These are phyloP conservation scores for Nesidiocoris tenuis DNA, from an alignment of 2,888 invertebrate species.

Conservation along the genomic window DNA sequence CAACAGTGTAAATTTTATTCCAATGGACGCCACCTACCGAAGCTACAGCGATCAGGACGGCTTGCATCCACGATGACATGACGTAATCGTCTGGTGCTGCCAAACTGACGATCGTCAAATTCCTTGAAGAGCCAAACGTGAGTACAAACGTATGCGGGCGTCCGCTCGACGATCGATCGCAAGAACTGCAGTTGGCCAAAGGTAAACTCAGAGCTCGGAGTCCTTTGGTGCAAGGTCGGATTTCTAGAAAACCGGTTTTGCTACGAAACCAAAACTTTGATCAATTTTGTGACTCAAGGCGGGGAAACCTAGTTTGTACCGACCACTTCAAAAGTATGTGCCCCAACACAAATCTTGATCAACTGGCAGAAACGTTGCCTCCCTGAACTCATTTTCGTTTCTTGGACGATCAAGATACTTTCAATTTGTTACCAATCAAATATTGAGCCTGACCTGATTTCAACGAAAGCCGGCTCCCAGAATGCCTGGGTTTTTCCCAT, in stretches of 20 bases:
- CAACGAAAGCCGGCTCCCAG: slow-evolving; percentile 41
- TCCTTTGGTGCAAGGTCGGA: slow-evolving; percentile 29
- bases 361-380: too few species aligned
- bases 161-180: slow-evolving; percentile 24
- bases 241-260: slow-evolving; percentile 18
- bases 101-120: slow-evolving; percentile 25
- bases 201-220: slow-evolving; percentile 33
- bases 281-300: too few species aligned
- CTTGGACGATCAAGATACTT: too few species aligned
- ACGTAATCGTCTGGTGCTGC: slow-evolving; percentile 43
- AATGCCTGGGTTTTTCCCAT: slow-evolving; percentile 22
- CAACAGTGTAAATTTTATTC: too few species aligned
- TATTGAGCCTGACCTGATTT: slow-evolving; percentile 41
- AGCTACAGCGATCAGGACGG: slow-evolving; percentile 39
- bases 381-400: too few species aligned
- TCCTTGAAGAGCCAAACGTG: slow-evolving; percentile 18
- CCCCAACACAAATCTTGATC: too few species aligned
- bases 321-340: too few species aligned
- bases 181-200: slow-evolving; percentile 39
- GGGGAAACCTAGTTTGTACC: too few species aligned
- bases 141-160: slow-evolving; percentile 45
- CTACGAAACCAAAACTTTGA: too few species aligned
- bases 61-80: slow-evolving; percentile 47
- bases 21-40: too few species aligned
- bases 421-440: too few species aligned